Percentiles rank a stretch among this genome's conserved stretches.
Evolutionary conservation across 2,888 invertebrate species (phyloP).

Genomic region (Automeris io): DNA sequence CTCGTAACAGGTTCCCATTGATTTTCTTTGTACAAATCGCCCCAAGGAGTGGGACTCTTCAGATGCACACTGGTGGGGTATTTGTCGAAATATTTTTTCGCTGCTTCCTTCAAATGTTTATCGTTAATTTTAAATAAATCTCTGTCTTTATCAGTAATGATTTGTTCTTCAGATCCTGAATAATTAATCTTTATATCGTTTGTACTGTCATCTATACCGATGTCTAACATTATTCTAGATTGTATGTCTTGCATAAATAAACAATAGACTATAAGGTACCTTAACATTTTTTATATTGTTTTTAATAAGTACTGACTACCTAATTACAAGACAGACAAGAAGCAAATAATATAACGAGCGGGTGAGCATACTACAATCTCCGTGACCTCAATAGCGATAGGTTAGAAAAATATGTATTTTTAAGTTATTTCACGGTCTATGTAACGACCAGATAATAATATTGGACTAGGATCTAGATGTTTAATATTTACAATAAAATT

Average conservation of each 20-base stretch:
- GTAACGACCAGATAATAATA: too few relatives aligned
- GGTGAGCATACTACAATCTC: neutral
- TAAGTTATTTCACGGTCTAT: too few relatives aligned
- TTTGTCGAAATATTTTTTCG: slow-evolving; percentile 33
- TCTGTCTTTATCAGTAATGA: slow-evolving; percentile 35
- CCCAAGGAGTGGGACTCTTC: slow-evolving; percentile 59
- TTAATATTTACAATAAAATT: too few relatives aligned
- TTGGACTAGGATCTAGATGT: too few relatives aligned
- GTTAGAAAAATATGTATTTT: too few relatives aligned
- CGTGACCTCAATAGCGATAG: too few relatives aligned
- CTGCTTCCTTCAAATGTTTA: slow-evolving; percentile 29
- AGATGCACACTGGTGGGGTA: slow-evolving; percentile 38
- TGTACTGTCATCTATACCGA: slow-evolving; percentile 22
- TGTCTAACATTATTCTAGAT: slow-evolving; percentile 37
- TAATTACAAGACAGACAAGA: neutral
- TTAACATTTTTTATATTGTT: slow-evolving; percentile 13
- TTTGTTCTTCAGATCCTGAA: slow-evolving; percentile 34
- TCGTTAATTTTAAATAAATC: slow-evolving; percentile 35
- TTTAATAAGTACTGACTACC: too few relatives aligned
- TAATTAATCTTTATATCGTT: slow-evolving; percentile 30
- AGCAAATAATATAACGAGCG: neutral
- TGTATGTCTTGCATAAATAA: slow-evolving; percentile 15
- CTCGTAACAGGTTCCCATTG: slow-evolving; percentile 48
- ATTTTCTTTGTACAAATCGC: slow-evolving; percentile 47
- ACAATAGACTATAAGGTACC: slow-evolving; percentile 8